Percentiles rank a stretch among this genome's conserved stretches.
Evolutionary conservation across 1,140 invertebrate genomes (phyloP).

Genomic region (Nasonia giraulti): DNA sequence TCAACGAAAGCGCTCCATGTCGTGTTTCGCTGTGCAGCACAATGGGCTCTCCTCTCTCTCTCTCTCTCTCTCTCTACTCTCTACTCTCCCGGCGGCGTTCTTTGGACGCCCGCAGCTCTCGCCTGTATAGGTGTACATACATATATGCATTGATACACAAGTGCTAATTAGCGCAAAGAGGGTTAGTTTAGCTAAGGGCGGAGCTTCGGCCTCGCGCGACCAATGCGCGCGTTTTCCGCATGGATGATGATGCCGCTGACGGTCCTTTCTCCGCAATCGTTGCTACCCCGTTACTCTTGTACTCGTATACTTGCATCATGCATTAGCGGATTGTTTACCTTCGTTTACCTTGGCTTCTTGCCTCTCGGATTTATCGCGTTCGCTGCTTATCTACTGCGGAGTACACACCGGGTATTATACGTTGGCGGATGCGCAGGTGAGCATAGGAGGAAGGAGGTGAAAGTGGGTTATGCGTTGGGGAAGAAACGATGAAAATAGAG

Average conservation of each 20-base stretch:
- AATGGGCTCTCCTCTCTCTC: not conserved
- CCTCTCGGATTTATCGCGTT: no score
- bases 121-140: conserved; percentile 51
- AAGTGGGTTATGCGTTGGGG: no score
- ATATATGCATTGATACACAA: conserved; percentile 34
- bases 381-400: no score
- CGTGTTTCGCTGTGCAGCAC: not conserved
- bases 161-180: conserved; percentile 69
- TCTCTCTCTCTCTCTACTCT: conserved; percentile 14
- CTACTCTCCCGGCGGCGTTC: not conserved
- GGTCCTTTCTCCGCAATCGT: not conserved
- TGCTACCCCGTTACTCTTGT: not conserved
- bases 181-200: conserved; percentile 70
- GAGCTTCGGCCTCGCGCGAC: conserved; percentile 61
- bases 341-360: no score
- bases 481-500: no score
- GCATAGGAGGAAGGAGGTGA: no score
- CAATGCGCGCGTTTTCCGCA: conserved; percentile 59
- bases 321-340: not conserved
- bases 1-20: not conserved
- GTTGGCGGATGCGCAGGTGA: no score
- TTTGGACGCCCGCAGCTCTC: conserved; percentile 27
- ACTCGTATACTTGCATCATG: no score
- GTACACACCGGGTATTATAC: no score
- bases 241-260: conserved; percentile 14